Percentiles rank a stretch among this genome's conserved stretches.
phyloP scores from a whole-genome alignment of 2,888 invertebrate genomes.

The Dugesia japonica region DNA sequence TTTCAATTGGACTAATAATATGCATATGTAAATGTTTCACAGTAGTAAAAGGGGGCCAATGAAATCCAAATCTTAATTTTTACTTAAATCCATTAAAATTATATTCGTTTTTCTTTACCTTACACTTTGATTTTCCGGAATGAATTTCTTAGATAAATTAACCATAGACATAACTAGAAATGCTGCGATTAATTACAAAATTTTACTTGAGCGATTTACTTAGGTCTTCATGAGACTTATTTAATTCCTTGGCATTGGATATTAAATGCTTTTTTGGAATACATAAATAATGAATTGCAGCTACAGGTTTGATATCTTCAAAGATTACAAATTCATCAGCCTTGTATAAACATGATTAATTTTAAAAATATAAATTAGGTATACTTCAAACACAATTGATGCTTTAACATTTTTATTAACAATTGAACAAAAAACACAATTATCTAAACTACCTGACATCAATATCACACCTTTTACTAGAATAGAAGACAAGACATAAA shows the following conservation, averaged over 20 bases:
- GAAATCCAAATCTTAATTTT: slow-evolving; percentile 6
- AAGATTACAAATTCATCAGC: background rate
- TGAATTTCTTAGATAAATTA: no score
- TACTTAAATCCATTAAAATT: no score
- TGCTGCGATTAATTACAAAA: no score
- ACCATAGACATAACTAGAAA: no score
- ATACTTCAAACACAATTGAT: background rate
- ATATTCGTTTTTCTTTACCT: no score
- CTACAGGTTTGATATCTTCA: background rate
- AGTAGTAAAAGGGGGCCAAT: background rate
- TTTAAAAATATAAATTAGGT: background rate
- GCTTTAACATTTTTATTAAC: background rate
- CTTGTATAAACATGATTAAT: background rate
- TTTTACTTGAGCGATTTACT: no score
- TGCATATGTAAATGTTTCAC: background rate
- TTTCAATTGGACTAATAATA: background rate
- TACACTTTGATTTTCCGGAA: no score
- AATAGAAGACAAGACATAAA: no score
- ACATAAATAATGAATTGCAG: background rate
- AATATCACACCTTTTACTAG: no score
- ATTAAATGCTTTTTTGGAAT: background rate
- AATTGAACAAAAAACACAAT: background rate
- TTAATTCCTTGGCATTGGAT: background rate
- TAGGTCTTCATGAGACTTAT: background rate
- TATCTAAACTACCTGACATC: background rate